Evolutionary conservation across 2,888 invertebrate genomes (phyloP), one percentile per base, ranked within the genome.

Genomic region (Protodeltote pygarga): DNA sequence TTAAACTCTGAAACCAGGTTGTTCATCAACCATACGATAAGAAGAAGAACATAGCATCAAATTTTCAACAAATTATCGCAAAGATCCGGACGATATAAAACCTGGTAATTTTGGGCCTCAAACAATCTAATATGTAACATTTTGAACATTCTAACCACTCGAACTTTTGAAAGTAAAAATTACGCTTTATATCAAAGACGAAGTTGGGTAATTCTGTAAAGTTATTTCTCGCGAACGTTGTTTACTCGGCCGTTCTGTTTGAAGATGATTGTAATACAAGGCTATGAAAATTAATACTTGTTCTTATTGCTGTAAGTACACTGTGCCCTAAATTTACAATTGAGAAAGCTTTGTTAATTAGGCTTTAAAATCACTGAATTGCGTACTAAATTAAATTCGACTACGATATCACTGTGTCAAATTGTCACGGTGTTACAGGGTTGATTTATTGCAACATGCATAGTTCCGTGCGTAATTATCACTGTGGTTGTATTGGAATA

Each of bases 161-260:
- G 21, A 35, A 32, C 25, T 34, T 27, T 39, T 16, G 5, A 27
- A 10, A 41, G 29, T 35, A 60, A 68, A 59, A 51, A 55, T 39
- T 23, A 68, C 48, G 34, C 23, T 37, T 49, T 45, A 42, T 38
- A 39, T 60, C 39, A 44, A 55, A 34, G 47, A 31, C 31, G 27
- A 55, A 68, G 44, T 68, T 65, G 34, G 10, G 41, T 29, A 47
- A 61, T 65, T 55, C 16, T 27, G 31, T 38, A 19, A 58, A 46
- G 33, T 59, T 54, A 49, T 51, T 59, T 39, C 39, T 24, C 31
- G 27, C 24, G 25, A 21, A 38, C 39, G 23, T 45, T 44, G 37
- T 48, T 17, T 24, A 48, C 13, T 25, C 3, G 11, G 39, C 15
- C 25, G 39, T 35, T 40, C 23, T 17, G 27, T 42, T 57, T 15